These are phyloP conservation scores for Pyrocephalus nanus DNA, from an alignment of 2,797 vertebrate species.

Conservation along the genomic window DNA sequence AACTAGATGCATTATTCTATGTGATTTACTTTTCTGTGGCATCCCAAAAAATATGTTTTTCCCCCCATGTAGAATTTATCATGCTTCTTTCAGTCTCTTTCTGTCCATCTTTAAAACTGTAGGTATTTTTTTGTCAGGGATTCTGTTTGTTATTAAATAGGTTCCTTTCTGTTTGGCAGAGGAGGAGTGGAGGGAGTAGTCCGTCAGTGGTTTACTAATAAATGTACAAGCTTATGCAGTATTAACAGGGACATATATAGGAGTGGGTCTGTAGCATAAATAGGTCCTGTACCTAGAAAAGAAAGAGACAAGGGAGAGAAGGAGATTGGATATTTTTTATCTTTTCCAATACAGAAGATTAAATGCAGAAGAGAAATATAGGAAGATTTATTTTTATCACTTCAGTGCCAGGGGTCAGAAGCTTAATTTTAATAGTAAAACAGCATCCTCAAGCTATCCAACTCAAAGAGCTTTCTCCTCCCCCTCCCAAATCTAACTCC, in stretches of 20 bases:
- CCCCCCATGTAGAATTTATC: slow-evolving; percentile 70
- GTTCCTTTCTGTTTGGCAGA: slow-evolving; percentile 74
- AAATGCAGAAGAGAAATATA: slow-evolving; percentile 43
- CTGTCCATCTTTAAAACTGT: slow-evolving; percentile 65
- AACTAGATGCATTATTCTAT: slow-evolving; percentile 79
- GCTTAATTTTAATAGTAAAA: slow-evolving; percentile 65
- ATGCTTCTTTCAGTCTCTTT: slow-evolving; percentile 81
- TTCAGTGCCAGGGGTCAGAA: slow-evolving; percentile 55
- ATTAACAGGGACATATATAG: slow-evolving; percentile 83
- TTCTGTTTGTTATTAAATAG: slow-evolving; percentile 46
- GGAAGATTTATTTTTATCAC: slow-evolving; percentile 60
- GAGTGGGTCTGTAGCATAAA: slow-evolving; percentile 80
- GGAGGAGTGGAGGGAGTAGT: slow-evolving; percentile 60
- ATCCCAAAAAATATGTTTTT: slow-evolving; percentile 76
- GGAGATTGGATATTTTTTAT: slow-evolving; percentile 6
- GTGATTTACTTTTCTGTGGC: slow-evolving; percentile 75
- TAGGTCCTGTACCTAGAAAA: slow-evolving; percentile 80
- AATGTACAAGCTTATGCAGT: slow-evolving; percentile 85
- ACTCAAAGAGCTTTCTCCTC: slow-evolving; percentile 24
- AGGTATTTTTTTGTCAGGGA: slow-evolving; percentile 47
- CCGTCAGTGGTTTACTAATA: slow-evolving; percentile 85
- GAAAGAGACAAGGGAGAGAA: slow-evolving; percentile 35
- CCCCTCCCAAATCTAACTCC: slow-evolving; percentile 6
- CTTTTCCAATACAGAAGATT: slow-evolving; percentile 45
- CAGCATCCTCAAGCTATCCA: slow-evolving; percentile 44